Evolutionary conservation across 2,113 vertebrate genomes (phyloP), one percentile per base, ranked within the genome.

Genomic region (Pedetes capensis): DNA sequence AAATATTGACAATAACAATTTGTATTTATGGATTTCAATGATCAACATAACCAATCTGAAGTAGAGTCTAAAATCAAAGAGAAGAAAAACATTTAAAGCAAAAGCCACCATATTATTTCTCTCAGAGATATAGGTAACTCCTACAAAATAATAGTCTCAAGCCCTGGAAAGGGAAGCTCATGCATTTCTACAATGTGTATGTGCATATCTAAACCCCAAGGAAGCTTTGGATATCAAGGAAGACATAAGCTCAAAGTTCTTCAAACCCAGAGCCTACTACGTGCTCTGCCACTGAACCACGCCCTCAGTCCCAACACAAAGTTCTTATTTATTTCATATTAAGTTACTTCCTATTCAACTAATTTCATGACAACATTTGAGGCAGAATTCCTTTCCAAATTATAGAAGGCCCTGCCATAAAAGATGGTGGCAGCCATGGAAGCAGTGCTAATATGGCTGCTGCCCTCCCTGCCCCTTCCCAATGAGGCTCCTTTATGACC

Each of bases 91-190:
- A 9, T 63, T 78, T 92, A 84, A 89, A 89, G 5, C 23, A 66
- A 90, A 80, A 16, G 75, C 61, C 42, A 61, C 34, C 91, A 55
- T 49, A 63, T 87, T n/a, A n/a, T 82, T 93, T 78, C 61, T 89
- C 63, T 74, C 55, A 69, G 4, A 61, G 49, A 68, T n/a, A 87
- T 8, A 79, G 14, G 37, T 75, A 64, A 64, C 3, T 27, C 42
- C 23, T 42, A 63, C 55, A 51, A 84, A 94, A 53, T 94, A 91
- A 71, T 17, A 39, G 22, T 49, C 34, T 90, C 6, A 14, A 49
- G 84, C 25, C 32, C 61, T 47, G 22, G 32, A 27, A 91, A 76
- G 39, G 27, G 0, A 4, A 75, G 20, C 8, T 57, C 53, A 29
- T 34, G 23, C 23, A 27, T 74, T 94, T 83, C 22, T n/a, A 74